Evolutionary conservation across 2,888 invertebrate genomes (phyloP).

Genomic region (Diogma glabrata): DNA sequence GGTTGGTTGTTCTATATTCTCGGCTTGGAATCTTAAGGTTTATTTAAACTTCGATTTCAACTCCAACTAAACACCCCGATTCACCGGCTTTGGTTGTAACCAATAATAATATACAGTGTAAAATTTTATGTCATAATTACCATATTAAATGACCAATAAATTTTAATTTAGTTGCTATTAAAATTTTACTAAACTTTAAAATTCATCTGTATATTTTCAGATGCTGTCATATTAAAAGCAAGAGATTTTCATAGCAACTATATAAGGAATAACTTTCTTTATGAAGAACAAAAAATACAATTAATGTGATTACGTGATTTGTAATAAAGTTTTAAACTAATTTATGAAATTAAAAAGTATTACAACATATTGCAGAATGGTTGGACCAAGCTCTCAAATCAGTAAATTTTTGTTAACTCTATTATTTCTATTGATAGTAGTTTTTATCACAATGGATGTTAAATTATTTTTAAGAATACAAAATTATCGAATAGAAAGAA

Average conservation of each 20-base stretch:
- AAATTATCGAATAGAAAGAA: slow-evolving; percentile 49
- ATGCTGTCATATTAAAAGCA: background rate
- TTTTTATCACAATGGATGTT: slow-evolving; percentile 62
- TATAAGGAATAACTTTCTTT: background rate
- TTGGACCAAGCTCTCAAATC: slow-evolving; percentile 61
- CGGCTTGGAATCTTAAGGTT: too few relatives aligned
- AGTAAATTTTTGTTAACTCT: slow-evolving; percentile 54
- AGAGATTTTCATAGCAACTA: background rate
- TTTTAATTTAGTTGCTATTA: too few relatives aligned
- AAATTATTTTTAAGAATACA: slow-evolving; percentile 58
- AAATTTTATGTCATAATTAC: too few relatives aligned
- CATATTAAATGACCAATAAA: too few relatives aligned
- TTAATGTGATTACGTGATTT: too few relatives aligned
- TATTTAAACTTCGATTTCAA: too few relatives aligned
- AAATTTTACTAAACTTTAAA: slow-evolving; percentile 3
- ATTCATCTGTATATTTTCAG: slow-evolving; percentile 8
- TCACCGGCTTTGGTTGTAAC: too few relatives aligned
- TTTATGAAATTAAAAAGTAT: background rate
- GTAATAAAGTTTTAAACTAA: background rate
- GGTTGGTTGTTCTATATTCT: too few relatives aligned
- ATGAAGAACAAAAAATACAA: background rate
- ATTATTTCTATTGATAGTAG: slow-evolving; percentile 45
- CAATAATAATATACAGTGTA: too few relatives aligned
- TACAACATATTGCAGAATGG: too few relatives aligned
- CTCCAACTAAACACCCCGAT: too few relatives aligned